phyloP scores from a whole-genome alignment of 2,797 vertebrate species.

The Rousettus madagascariensis region DNA sequence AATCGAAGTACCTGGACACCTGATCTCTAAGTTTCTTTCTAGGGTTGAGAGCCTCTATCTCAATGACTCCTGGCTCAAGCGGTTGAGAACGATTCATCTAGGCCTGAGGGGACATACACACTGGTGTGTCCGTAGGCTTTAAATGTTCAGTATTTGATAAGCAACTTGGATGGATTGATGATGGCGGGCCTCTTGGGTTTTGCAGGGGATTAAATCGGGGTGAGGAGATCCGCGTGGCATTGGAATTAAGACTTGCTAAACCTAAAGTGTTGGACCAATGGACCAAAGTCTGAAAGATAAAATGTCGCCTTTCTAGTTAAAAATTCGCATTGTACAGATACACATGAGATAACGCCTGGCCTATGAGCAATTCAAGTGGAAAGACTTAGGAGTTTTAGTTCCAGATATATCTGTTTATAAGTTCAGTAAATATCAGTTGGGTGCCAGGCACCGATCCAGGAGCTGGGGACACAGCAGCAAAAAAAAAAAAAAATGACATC shows the following conservation, averaged over 20 bases:
- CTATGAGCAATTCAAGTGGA: not conserved
- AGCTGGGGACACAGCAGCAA: not conserved
- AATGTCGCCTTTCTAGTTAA: not conserved
- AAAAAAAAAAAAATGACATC: conserved; percentile 7
- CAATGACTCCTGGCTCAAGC: not conserved
- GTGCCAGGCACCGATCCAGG: not conserved
- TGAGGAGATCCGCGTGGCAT: not conserved
- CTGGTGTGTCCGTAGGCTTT: not conserved
- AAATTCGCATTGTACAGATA: not conserved
- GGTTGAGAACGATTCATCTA: not conserved
- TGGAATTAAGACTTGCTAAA: not conserved
- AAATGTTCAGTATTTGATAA: not conserved
- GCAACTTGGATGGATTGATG: not conserved
- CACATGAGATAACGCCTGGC: not conserved
- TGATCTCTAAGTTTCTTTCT: not conserved
- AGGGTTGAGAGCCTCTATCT: not conserved
- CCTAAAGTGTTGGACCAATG: not conserved
- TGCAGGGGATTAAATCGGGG: not conserved
- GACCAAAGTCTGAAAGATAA: not conserved
- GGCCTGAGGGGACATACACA: not conserved
- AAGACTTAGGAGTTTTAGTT: not conserved
- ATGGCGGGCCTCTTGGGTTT: not conserved
- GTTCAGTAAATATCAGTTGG: conserved; percentile 26
- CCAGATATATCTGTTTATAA: conserved; percentile 2
- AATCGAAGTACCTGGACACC: not conserved